Base-by-base conservation (phyloP, 2,113 vertebrate species). In the Dermatemys mawii region DNA sequence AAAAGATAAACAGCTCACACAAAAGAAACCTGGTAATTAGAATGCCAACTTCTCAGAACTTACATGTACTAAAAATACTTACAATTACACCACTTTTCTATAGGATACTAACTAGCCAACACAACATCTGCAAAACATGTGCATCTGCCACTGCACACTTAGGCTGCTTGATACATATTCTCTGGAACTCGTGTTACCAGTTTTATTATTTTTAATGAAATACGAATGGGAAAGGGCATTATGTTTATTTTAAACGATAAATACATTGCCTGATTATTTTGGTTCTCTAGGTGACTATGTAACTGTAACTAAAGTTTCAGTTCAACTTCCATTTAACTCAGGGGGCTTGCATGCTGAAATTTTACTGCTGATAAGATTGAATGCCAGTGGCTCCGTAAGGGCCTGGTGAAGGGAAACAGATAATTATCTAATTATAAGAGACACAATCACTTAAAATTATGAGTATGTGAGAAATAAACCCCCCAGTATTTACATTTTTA, bases 101-200 rank as follows among this genome's bases (percentile, higher is more conserved):
- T 86, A 91, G 85, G 90, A 88, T 46, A 78, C 57, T 80, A 96
- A 91, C 70, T 63, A 95, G 93, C 90, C 81, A 94, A 90, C 84
- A 75, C 48, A 93, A 95, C 96, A 97, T 96, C 90, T 97, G 97
- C 86, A 41, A 76, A 95, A 92, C 97, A 97, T 49, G 89, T 97
- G 95, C 92, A 91, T 94, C 87, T 94, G 81, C 92, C 83, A 90
- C 79, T 95, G 96, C 94, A 97, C 93, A 94, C 95, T 95, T 87
- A 11, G 85, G 84, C 88, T 93, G 93, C 90, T 92, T 94, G 95
- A 96, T 93, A 81, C 96, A 90, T 93, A 95, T 82, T 97, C 93
- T 96, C 95, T 97, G 97, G 93, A 96, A 88, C 86, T 89, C 88
- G 90, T 94, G 94, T 94, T 93, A 96, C 67, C 26, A 11, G 14